A percentile compares a stretch with the other conserved stretches of the same genome.
phyloP scores from a whole-genome alignment of 2,113 vertebrate genomes.

The Sula dactylatra region DNA sequence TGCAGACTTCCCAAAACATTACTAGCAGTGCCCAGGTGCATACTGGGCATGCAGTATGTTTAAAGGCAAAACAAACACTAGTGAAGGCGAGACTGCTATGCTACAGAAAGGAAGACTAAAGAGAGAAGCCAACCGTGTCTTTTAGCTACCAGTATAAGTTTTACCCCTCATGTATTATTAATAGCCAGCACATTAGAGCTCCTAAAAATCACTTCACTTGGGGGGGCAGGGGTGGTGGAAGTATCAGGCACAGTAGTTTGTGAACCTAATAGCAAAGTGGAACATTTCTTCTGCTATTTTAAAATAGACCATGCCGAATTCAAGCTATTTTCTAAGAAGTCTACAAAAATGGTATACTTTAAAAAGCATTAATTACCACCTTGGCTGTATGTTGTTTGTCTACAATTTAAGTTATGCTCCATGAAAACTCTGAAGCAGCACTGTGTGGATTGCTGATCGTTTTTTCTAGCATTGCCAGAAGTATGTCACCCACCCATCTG shows the following conservation, averaged over 20 bases:
- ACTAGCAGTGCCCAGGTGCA: background rate
- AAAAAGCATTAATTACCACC: background rate
- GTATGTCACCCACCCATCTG: background rate
- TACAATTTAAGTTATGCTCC: background rate
- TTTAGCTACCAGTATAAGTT: background rate
- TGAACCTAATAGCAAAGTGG: background rate
- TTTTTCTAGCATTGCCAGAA: background rate
- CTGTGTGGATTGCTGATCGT: background rate
- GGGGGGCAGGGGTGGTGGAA: background rate
- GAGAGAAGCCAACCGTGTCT: background rate
- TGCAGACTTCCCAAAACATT: background rate
- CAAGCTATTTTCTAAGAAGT: background rate
- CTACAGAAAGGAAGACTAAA: background rate
- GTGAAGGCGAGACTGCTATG: background rate
- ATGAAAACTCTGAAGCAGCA: background rate
- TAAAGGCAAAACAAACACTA: background rate
- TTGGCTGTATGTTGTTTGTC: background rate
- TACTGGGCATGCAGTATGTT: no score
- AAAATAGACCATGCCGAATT: background rate
- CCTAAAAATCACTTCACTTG: slow-evolving; percentile 17
- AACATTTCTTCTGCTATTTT: background rate
- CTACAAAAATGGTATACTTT: background rate
- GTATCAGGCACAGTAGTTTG: background rate
- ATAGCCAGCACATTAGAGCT: background rate
- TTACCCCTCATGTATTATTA: background rate